Conservation (phyloP, 2,888 invertebrate species). For the Ophonus ardosiacus region DNA sequence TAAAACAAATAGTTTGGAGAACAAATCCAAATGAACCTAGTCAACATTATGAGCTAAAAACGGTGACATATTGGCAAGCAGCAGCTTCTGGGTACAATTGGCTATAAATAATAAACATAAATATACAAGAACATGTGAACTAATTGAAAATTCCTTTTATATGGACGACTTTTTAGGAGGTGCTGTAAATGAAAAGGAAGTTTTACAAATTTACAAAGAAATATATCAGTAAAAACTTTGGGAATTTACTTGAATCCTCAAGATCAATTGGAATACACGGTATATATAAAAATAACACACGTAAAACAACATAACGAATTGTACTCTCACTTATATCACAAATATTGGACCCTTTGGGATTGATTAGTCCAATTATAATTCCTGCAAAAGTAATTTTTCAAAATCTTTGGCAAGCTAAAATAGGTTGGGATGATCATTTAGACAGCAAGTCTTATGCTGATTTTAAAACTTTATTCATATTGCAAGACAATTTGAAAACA, state of each 20-base stretch:
- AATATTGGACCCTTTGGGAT: constrained; percentile 34
- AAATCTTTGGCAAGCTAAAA: neutral
- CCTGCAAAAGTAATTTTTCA: constrained; percentile 9
- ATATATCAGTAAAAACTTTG: neutral
- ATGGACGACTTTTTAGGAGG: neutral
- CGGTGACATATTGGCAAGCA: no score
- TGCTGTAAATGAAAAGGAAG: no score
- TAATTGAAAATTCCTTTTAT: neutral
- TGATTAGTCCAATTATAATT: constrained; percentile 15
- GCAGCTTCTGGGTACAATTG: no score
- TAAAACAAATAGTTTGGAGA: neutral
- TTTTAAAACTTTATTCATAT: neutral
- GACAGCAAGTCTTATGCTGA: neutral
- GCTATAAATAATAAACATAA: no score
- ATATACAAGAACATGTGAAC: no score
- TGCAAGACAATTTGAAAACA: neutral
- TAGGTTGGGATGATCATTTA: constrained; percentile 24
- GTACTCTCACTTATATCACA: neutral
- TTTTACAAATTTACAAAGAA: neutral
- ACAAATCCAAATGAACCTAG: neutral
- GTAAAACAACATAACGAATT: no score
- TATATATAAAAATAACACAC: no score
- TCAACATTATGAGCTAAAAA: neutral
- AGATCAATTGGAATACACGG: neutral
- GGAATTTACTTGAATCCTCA: neutral